Evolutionary conservation across 2,797 vertebrate species (phyloP).

Genomic region (Malurus leucopterus): DNA sequence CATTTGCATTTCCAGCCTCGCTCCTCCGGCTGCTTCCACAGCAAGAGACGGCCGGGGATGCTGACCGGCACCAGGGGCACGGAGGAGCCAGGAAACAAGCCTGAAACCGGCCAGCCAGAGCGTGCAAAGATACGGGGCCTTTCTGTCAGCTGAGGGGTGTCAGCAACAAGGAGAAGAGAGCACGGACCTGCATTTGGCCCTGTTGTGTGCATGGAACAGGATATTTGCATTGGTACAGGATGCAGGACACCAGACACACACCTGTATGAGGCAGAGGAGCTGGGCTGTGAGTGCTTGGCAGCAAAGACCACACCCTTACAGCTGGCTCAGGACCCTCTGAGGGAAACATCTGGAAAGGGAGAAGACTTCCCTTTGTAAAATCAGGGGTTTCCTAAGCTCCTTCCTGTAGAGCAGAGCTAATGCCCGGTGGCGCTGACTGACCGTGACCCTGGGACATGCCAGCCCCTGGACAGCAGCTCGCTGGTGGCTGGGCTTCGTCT

Average conservation of each 20-base stretch:
- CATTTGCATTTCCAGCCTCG: not conserved
- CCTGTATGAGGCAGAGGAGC: not conserved
- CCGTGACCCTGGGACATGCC: not conserved
- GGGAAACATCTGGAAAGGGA: not conserved
- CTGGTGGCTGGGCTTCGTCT: not conserved
- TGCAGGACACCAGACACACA: not conserved
- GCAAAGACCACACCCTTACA: rapidly evolving
- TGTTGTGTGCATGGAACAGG: not conserved
- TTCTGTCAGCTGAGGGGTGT: not conserved
- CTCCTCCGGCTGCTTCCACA: rapidly evolving
- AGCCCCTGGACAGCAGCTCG: rapidly evolving
- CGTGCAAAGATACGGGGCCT: rapidly evolving
- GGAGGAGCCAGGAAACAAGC: rapidly evolving
- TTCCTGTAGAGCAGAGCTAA: no score
- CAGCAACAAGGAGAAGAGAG: not conserved
- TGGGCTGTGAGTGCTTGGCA: rapidly evolving
- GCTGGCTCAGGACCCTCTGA: not conserved
- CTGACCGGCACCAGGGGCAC: not conserved
- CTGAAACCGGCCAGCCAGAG: rapidly evolving
- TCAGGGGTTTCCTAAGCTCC: not conserved
- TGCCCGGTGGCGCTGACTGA: no score
- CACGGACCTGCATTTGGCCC: rapidly evolving
- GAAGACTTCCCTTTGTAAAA: not conserved
- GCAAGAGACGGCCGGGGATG: rapidly evolving
- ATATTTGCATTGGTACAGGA: rapidly evolving